Evolutionary conservation across 2,797 vertebrate genomes (phyloP).

Genomic region (Podarcis lilfordi): DNA sequence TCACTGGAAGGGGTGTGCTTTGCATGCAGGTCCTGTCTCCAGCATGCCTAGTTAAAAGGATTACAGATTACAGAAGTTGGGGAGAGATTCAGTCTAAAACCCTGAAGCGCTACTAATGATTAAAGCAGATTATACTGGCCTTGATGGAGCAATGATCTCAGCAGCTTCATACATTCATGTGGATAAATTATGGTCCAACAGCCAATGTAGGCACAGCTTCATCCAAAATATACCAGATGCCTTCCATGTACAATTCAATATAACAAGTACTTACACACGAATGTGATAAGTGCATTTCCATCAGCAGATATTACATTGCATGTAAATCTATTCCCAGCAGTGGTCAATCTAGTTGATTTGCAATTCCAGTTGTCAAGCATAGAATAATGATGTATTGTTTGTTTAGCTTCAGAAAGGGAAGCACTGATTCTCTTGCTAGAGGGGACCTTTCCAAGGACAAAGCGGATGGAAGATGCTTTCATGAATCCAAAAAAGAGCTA

Average conservation of each 20-base stretch:
- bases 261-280: neutral
- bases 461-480: neutral
- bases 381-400: neutral
- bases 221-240: neutral
- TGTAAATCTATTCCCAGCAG: neutral
- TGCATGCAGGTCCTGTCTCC: neutral
- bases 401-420: neutral
- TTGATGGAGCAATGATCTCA: neutral
- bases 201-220: neutral
- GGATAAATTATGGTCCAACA: neutral
- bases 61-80: neutral
- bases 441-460: constrained; percentile 1
- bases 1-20: neutral
- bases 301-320: neutral
- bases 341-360: neutral
- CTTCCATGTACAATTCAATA: neutral
- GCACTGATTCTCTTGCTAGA: constrained; percentile 12
- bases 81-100: neutral
- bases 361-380: neutral
- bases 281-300: neutral
- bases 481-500: neutral
- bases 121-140: neutral
- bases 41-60: neutral
- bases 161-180: neutral
- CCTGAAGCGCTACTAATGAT: neutral